Conservation (phyloP, 2,113 vertebrate species). For the Meriones unguiculatus region DNA sequence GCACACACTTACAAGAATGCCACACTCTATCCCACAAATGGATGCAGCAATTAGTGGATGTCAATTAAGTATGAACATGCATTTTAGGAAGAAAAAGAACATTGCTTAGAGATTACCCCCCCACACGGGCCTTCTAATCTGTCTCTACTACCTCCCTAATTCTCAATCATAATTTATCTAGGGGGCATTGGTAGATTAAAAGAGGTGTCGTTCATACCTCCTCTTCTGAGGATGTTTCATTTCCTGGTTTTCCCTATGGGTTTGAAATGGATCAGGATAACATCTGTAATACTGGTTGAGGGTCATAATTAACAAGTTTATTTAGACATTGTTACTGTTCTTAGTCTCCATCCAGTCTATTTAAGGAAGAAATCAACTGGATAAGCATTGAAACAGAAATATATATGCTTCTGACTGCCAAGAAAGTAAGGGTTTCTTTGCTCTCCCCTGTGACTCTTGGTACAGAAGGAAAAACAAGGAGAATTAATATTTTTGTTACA, state of each 20-base stretch:
- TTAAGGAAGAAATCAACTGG: not conserved
- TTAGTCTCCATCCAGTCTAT: not conserved
- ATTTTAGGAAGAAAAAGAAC: slow-evolving; percentile 6
- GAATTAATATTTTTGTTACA: not conserved
- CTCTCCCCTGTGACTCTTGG: not conserved
- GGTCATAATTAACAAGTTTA: not conserved
- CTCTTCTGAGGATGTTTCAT: not conserved
- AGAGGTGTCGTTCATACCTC: not conserved
- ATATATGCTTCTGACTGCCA: not conserved
- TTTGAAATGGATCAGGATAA: slow-evolving; percentile 32
- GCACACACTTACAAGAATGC: not conserved
- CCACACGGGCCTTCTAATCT: not conserved
- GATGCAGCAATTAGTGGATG: not conserved
- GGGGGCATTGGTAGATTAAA: not conserved
- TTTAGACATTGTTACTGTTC: not conserved
- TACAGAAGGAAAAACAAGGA: not conserved
- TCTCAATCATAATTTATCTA: not conserved
- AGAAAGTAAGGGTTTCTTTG: not conserved
- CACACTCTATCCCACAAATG: not conserved
- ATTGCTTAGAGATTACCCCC: not conserved
- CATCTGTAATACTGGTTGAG: slow-evolving; percentile 2
- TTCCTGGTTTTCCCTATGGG: not conserved
- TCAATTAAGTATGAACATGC: not conserved
- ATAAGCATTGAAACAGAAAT: not conserved
- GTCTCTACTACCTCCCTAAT: not conserved